phyloP scores from a whole-genome alignment of 2,888 invertebrate genomes.

The Brachypalpus laphriformis region DNA sequence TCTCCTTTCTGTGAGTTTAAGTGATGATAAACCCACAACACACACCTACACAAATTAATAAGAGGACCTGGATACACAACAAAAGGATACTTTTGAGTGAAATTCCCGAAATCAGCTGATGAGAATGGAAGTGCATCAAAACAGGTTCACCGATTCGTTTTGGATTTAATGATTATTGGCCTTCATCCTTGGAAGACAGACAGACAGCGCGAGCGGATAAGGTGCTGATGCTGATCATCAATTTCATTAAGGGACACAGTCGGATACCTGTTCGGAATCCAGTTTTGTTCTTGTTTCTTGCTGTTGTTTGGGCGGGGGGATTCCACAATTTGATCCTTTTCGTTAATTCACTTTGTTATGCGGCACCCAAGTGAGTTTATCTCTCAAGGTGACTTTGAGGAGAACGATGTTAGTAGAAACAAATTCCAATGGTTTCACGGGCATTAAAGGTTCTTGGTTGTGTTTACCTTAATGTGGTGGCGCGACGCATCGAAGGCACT shows the following conservation, averaged over 20 bases:
- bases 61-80: slow-evolving; percentile 3
- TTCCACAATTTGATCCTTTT: slow-evolving; percentile 34
- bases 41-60: slow-evolving; percentile 35
- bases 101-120: slow-evolving; percentile 69
- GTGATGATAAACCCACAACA: slow-evolving; percentile 68
- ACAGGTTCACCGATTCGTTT: slow-evolving; percentile 48
- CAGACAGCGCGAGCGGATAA: background rate
- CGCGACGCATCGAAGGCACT: slow-evolving; percentile 32
- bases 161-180: slow-evolving; percentile 69
- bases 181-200: slow-evolving; percentile 31
- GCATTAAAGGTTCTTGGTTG: slow-evolving; percentile 1
- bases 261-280: slow-evolving; percentile 48
- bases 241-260: slow-evolving; percentile 44
- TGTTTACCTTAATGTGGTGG: slow-evolving; percentile 26
- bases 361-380: slow-evolving; percentile 49
- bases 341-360: slow-evolving; percentile 23
- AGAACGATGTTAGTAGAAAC: slow-evolving; percentile 26
- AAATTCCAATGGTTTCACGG: slow-evolving; percentile 56
- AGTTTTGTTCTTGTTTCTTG: slow-evolving; percentile 34
- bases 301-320: no score
- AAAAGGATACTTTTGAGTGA: slow-evolving; percentile 51
- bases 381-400: background rate
- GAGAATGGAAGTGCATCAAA: slow-evolving; percentile 17
- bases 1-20: slow-evolving; percentile 45
- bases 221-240: slow-evolving; percentile 49